Conservation (phyloP, 2,888 invertebrate genomes). For the Loripinus fragilis region DNA sequence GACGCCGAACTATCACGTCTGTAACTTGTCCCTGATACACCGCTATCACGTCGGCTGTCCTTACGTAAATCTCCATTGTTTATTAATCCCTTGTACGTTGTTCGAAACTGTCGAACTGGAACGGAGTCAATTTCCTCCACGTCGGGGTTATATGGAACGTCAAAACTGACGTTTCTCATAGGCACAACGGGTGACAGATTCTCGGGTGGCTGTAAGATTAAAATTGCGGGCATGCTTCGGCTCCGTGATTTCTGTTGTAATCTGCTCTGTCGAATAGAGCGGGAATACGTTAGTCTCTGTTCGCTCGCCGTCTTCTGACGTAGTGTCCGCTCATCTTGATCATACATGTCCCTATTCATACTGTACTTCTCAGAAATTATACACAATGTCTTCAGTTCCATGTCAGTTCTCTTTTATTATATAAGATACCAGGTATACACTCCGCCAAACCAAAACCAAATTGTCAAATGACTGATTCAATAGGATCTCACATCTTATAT, state of each 20-base stretch:
- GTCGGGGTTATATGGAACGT: constrained; percentile 16
- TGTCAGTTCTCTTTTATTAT: too few relatives aligned
- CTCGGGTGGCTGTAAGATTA: constrained; percentile 34
- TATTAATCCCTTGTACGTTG: constrained; percentile 95
- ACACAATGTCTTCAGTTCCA: constrained; percentile 56
- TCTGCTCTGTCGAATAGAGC: constrained; percentile 51
- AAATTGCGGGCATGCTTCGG: constrained; percentile 51
- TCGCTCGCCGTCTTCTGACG: neutral
- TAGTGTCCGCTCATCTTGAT: neutral
- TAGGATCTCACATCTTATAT: neutral
- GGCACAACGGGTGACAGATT: constrained; percentile 16
- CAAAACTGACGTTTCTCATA: constrained; percentile 5
- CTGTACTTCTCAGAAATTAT: constrained; percentile 57
- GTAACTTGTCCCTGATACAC: constrained; percentile 32
- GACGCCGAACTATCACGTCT: constrained; percentile 46
- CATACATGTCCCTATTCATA: constrained; percentile 30
- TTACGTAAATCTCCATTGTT: constrained; percentile 90
- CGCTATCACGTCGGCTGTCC: constrained; percentile 55
- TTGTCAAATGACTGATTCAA: too few relatives aligned
- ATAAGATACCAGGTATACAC: too few relatives aligned
- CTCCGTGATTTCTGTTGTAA: constrained; percentile 49
- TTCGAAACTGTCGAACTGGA: constrained; percentile 94
- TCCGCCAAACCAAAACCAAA: too few relatives aligned
- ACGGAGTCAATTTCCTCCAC: constrained; percentile 31
- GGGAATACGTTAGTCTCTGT: constrained; percentile 41